Evolutionary conservation across 2,797 vertebrate species (phyloP), one percentile per base, ranked within the genome.

Genomic region (Rhynchotus rufescens): DNA sequence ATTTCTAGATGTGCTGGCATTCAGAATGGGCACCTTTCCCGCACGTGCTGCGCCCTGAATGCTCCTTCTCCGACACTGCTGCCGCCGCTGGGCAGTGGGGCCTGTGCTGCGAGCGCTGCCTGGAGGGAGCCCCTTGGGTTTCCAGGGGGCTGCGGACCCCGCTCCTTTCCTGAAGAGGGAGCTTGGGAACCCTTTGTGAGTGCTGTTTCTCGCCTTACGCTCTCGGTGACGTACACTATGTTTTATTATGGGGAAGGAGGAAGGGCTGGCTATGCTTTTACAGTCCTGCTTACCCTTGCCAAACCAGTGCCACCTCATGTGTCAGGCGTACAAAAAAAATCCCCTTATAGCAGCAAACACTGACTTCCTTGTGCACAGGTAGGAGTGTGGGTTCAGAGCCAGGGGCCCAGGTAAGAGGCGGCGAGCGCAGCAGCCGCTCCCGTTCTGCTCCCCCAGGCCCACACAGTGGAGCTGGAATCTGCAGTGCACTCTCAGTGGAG

Each of bases 11-110:
- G 94, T 86, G 79, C 62, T 67, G 74, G 86, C 80, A 75, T 45
- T 94, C 61, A 67, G 92, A 87, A 92, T 78, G 11, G 1, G 26
- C 71, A 17, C 74, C 2, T 12, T 90, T 95, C 8, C 26, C 0
- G 54, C 94, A 93, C 59, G 65, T 95, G 93, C 95, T 96, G 23
- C 38, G 79, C 75, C 93, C 86, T 95, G 95, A 95, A 96, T 95
- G 94, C 87, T 90, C 61, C 74, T 90, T 94, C 92, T 95, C 95
- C 95, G 89, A 92, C 93, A 80, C 82, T 93, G 90, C 71, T 94
- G 90, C 90, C 89, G 64, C 95, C 94, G 89, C 96, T 94, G 89
- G 74, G 92, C 96, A 95, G 95, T 94, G 90, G 94, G 89, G 90
- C 88, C 90, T 88, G 77, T 0, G 5, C 90, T 90, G 62, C 3